Conservation (phyloP, 1,140 invertebrate genomes). For the Aphelenchoides fujianensis region DNA sequence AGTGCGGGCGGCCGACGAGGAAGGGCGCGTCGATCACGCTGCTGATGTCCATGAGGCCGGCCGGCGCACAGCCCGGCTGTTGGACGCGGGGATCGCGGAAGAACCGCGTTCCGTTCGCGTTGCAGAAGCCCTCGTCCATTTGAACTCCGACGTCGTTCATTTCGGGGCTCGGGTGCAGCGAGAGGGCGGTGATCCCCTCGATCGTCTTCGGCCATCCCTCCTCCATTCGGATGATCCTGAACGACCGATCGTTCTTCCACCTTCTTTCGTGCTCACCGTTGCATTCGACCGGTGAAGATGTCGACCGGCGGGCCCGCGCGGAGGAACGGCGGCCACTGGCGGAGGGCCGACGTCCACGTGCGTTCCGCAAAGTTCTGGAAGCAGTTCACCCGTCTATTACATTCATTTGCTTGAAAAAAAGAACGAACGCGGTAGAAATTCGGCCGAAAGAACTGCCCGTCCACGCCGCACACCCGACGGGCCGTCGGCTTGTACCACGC, state of each 20-base stretch:
- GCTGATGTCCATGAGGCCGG: conserved; percentile 51
- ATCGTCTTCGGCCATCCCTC: neutral
- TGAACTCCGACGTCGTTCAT: conserved; percentile 43
- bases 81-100: conserved; percentile 51
- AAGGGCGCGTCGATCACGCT: conserved; percentile 51
- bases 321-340: no score
- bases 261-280: neutral
- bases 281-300: neutral
- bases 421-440: no score
- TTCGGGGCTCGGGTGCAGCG: conserved; percentile 13
- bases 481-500: neutral
- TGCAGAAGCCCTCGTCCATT: conserved; percentile 50
- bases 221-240: neutral
- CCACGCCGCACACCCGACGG: neutral
- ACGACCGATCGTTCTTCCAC: no score
- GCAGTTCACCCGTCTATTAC: no score
- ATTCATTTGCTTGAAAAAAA: no score
- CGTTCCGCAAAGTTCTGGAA: no score
- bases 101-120: conserved; percentile 42
- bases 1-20: conserved; percentile 52
- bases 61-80: conserved; percentile 33
- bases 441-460: neutral
- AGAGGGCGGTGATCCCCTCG: neutral
- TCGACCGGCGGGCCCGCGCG: neutral
- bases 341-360: no score